These are phyloP conservation scores for Poecilia latipinna DNA, from an alignment of 2,113 vertebrate species.

Conservation along the genomic window DNA sequence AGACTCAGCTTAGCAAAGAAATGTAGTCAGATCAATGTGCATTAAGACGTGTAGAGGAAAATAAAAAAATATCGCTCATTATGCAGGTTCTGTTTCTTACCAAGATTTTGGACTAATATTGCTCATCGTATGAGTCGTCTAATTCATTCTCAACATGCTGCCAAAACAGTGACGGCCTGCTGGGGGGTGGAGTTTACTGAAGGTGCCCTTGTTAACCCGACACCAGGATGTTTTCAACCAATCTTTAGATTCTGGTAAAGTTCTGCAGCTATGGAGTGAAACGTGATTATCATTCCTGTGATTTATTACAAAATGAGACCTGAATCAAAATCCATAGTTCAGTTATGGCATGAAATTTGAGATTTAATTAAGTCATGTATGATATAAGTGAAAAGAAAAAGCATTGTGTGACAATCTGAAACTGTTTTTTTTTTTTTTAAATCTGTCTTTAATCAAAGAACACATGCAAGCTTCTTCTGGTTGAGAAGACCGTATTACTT, in stretches of 20 bases:
- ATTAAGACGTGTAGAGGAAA: neutral
- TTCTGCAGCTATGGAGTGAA: neutral
- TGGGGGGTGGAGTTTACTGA: neutral
- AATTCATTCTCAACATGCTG: neutral
- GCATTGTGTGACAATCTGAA: too few species aligned
- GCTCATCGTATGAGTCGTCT: neutral
- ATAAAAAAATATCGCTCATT: neutral
- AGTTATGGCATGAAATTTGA: neutral
- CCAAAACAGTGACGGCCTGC: slow-evolving; percentile 3
- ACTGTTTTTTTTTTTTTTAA: too few species aligned
- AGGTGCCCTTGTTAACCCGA: slow-evolving; percentile 3
- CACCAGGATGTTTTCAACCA: neutral
- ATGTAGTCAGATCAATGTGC: neutral
- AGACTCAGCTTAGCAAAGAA: neutral
- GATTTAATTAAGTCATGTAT: neutral
- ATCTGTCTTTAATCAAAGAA: too few species aligned
- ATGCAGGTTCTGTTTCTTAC: too few species aligned
- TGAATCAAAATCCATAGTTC: neutral
- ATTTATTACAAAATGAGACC: neutral
- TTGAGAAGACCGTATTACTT: too few species aligned
- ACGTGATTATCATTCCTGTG: neutral
- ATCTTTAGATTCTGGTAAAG: neutral
- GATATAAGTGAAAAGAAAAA: too few species aligned
- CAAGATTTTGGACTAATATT: neutral
- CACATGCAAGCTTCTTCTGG: too few species aligned